Conservation (phyloP, 2,797 vertebrate species). For the Leptatherina wallacei region DNA sequence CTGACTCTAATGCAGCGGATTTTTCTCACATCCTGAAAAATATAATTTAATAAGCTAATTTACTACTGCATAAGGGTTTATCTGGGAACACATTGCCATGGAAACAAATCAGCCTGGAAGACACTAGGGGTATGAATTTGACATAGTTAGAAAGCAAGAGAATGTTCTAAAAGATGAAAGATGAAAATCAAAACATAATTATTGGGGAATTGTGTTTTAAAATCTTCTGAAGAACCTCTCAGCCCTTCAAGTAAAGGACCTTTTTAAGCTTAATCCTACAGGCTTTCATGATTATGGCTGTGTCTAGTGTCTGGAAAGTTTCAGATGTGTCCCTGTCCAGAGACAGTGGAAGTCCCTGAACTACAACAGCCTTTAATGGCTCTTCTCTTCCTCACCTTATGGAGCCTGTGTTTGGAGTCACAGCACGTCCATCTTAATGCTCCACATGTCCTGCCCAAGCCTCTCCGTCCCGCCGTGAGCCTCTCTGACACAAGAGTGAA, state of each 20-base stretch:
- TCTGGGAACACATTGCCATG: constrained; percentile 49
- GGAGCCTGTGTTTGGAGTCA: constrained; percentile 36
- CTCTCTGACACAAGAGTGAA: constrained; percentile 56
- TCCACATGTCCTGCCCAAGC: constrained; percentile 38
- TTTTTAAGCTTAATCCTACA: constrained; percentile 2
- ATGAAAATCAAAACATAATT: constrained; percentile 25
- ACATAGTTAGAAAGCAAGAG: constrained; percentile 11
- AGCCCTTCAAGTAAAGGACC: not conserved
- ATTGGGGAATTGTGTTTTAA: constrained; percentile 11
- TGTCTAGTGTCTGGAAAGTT: constrained; percentile 11
- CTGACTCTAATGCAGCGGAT: not conserved
- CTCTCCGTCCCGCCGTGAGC: constrained; percentile 43
- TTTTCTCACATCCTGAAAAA: not conserved
- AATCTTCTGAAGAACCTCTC: constrained; percentile 2
- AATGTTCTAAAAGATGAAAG: constrained; percentile 22
- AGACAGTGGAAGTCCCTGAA: constrained; percentile 23
- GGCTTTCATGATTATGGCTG: not conserved
- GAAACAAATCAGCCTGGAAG: constrained; percentile 43
- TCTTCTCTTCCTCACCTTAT: constrained; percentile 36
- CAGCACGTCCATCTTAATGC: constrained; percentile 52
- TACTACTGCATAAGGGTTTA: constrained; percentile 20
- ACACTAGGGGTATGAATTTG: not conserved
- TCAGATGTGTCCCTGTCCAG: constrained; percentile 26
- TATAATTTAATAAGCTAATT: constrained; percentile 9
- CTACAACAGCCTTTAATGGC: constrained; percentile 28